A percentile compares a stretch with the other conserved stretches of the same genome.
phyloP scores from a whole-genome alignment of 2,888 invertebrate genomes.

The Caradrina clavipalpis region DNA sequence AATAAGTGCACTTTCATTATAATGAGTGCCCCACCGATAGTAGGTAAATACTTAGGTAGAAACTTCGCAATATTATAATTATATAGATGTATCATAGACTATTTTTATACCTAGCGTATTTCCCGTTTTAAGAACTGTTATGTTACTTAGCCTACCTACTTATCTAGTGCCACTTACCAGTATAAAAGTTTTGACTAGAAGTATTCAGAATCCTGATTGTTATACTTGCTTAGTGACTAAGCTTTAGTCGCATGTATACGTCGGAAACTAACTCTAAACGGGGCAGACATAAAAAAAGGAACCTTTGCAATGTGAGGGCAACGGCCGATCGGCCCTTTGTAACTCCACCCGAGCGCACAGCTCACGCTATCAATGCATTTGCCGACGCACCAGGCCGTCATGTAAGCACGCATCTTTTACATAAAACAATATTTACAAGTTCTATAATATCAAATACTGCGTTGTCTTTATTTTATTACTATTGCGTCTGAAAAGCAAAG shows the following conservation, averaged over 20 bases:
- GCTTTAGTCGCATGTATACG: conserved; percentile 26
- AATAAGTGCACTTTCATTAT: conserved; percentile 39
- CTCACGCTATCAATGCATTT: conserved; percentile 59
- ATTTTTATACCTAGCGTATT: conserved; percentile 6
- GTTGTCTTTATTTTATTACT: not conserved
- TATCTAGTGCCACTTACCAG: not conserved
- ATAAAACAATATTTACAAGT: conserved; percentile 16
- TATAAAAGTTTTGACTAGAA: not conserved
- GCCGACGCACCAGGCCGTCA: conserved; percentile 49
- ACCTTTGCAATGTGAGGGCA: conserved; percentile 78
- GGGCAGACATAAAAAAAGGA: conserved; percentile 70
- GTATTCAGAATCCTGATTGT: conserved; percentile 5
- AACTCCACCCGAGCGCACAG: conserved; percentile 52
- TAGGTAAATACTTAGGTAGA: not conserved
- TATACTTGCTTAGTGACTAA: conserved; percentile 16
- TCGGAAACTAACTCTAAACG: conserved; percentile 68
- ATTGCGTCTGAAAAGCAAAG: not conserved
- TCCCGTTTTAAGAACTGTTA: conserved; percentile 24
- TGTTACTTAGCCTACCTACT: not conserved
- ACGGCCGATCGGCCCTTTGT: conserved; percentile 79
- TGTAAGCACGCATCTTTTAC: conserved; percentile 34
- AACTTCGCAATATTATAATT: conserved; percentile 1
- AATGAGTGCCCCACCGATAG: not conserved
- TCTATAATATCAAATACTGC: not conserved
- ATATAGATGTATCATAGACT: conserved; percentile 3